Percentiles rank a stretch among this genome's conserved stretches.
Conservation (phyloP, 2,888 invertebrate species). For the Nasonia oneida region DNA sequence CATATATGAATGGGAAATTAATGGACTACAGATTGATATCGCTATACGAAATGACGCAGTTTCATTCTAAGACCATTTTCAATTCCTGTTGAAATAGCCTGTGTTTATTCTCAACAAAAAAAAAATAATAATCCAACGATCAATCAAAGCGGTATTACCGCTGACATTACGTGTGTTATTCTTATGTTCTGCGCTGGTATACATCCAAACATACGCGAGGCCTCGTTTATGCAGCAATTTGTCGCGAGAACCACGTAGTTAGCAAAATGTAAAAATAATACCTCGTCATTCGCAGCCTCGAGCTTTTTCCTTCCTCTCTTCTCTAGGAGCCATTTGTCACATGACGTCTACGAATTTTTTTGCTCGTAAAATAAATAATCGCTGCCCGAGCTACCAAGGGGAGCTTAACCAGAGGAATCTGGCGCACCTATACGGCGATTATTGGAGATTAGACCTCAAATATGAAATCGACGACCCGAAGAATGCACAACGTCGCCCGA, state of each 20-base stretch:
- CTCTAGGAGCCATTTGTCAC: not conserved
- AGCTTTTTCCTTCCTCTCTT: not conserved
- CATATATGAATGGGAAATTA: not conserved
- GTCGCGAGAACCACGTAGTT: not conserved
- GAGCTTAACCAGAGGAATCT: not conserved
- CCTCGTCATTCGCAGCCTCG: not conserved
- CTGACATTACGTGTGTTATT: not conserved
- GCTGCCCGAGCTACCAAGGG: not conserved
- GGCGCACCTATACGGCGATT: not conserved
- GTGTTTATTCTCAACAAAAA: not conserved
- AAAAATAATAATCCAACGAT: not conserved
- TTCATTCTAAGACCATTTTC: not conserved
- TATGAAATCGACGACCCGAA: not conserved
- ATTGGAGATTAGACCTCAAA: not conserved
- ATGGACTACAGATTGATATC: not conserved
- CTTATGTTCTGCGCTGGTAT: not conserved
- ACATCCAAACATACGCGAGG: not conserved
- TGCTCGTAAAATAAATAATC: conserved; percentile 18
- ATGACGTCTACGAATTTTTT: not conserved
- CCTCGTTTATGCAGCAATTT: not conserved
- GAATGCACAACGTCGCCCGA: not conserved
- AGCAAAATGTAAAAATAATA: not conserved
- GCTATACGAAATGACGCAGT: not conserved
- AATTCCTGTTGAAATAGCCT: not conserved
- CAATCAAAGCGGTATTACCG: not conserved